Evolutionary conservation across 2,113 vertebrate genomes (phyloP).

Genomic region (Sphaerodactylus townsendi): DNA sequence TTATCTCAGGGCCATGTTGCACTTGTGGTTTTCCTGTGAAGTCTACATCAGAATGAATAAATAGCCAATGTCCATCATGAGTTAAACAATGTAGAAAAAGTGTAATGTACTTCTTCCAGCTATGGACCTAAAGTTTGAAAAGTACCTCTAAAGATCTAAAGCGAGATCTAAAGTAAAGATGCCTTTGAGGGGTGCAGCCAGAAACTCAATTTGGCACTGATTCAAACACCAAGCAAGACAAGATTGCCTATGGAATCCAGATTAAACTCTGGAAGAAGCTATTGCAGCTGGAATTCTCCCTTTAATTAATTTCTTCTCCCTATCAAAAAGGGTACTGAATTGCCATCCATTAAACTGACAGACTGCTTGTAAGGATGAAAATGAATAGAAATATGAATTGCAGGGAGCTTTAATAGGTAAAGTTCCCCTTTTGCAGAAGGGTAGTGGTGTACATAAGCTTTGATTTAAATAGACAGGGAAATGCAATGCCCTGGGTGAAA

Average conservation of each 20-base stretch:
- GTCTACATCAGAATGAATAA: background rate
- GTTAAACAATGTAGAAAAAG: background rate
- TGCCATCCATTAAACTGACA: conserved; percentile 49
- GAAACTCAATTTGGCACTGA: background rate
- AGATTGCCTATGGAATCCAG: background rate
- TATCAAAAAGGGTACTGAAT: conserved; percentile 18
- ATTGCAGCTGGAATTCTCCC: background rate
- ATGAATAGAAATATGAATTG: conserved; percentile 49
- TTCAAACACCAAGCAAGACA: background rate
- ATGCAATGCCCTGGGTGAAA: conserved; percentile 23
- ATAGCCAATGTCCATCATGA: background rate
- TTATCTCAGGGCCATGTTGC: background rate
- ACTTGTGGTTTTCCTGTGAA: background rate
- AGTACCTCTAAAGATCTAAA: background rate
- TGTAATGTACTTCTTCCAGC: background rate
- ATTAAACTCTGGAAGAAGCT: background rate
- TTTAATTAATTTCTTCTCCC: conserved; percentile 35
- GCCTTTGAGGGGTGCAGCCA: background rate
- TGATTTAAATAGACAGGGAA: conserved; percentile 8
- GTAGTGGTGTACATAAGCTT: conserved; percentile 6
- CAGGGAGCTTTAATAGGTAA: conserved; percentile 43
- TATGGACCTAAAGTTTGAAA: background rate
- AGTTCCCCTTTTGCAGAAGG: background rate
- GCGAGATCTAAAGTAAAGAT: background rate
- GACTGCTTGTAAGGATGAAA: conserved; percentile 39